These are phyloP conservation scores for Coturnix japonica DNA, from an alignment of 2,113 vertebrate genomes.

Conservation along the genomic window DNA sequence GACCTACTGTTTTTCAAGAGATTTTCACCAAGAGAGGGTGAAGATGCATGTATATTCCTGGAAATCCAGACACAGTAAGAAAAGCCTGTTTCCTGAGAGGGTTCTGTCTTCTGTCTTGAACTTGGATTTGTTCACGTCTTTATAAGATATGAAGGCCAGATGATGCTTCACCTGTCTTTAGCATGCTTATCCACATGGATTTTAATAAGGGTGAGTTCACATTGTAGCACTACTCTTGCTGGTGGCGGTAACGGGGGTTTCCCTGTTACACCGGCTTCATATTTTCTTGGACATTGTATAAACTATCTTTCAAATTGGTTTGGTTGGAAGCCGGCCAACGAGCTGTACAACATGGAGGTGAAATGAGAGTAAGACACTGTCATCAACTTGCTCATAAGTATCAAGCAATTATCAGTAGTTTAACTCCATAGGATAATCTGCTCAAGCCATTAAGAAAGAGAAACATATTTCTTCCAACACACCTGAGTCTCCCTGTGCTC, in stretches of 20 bases:
- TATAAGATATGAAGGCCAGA: background rate
- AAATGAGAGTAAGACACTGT: background rate
- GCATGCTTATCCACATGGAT: background rate
- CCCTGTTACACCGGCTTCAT: background rate
- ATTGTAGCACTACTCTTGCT: accelerated
- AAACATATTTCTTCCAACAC: background rate
- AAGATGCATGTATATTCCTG: background rate
- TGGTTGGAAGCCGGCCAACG: background rate
- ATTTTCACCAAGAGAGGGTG: background rate
- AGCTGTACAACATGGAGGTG: background rate
- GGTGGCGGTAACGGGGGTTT: background rate
- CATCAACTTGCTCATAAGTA: background rate
- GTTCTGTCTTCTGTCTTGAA: background rate
- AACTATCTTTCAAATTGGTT: background rate
- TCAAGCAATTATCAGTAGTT: accelerated
- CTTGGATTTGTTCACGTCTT: background rate
- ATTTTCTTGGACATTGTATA: background rate
- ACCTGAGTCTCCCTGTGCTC: background rate
- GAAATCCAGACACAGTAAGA: background rate
- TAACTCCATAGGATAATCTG: background rate
- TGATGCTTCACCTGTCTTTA: background rate
- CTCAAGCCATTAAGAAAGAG: conserved; percentile 28
- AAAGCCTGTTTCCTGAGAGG: background rate
- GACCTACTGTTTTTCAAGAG: background rate
- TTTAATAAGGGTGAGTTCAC: background rate